Base-by-base conservation (phyloP, 2,888 invertebrate species). In the Theristus sp. region DNA sequence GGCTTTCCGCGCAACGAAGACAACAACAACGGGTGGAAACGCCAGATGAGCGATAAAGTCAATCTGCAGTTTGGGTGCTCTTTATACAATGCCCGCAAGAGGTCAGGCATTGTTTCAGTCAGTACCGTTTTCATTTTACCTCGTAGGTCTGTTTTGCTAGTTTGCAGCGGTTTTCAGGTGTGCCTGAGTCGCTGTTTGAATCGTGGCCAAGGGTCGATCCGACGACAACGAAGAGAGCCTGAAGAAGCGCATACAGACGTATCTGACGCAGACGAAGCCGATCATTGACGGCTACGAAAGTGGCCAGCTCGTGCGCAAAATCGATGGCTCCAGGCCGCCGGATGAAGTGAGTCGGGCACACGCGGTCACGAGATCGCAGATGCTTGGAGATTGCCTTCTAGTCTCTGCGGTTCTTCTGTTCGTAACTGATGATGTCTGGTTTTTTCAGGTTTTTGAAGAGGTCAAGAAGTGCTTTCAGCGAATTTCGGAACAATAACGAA, bases 1-100 rank as follows among this genome's bases (percentile, higher is more conserved):
- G 99, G 99, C 1, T 99, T 99, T 75, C 98, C 98, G 22, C 82
- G 98, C 28, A 99, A 98, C 76, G 82, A 89, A 74, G 85, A 98
- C 75, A 99, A 99, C 75, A 77, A 96, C 64, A 85, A 89, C 58
- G 98, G 98, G 10, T 99, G 98, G 98, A 82, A 84, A 52, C 74
- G 74, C 67, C 79, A 79, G 64, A 90, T 98, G 87, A 78, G 82
- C 0, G 84, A 84, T 28, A 90, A 90, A 75, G 64, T 20, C 62
- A 56, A 64, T 47, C 80, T 96, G 22, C 81, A 85, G 64, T 90
- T 88, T 60, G n/a, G n/a, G 88, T 96, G 1, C 77, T 99, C 29
- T 91, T 89, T 74, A 87, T 98, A 69, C 87, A 93, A 65, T 94
- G 96, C 72, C 81, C 83, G 1, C 82, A 84, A 67, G 83, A 89